phyloP scores from a whole-genome alignment of 2,888 invertebrate genomes.

The Oasisia sp. region DNA sequence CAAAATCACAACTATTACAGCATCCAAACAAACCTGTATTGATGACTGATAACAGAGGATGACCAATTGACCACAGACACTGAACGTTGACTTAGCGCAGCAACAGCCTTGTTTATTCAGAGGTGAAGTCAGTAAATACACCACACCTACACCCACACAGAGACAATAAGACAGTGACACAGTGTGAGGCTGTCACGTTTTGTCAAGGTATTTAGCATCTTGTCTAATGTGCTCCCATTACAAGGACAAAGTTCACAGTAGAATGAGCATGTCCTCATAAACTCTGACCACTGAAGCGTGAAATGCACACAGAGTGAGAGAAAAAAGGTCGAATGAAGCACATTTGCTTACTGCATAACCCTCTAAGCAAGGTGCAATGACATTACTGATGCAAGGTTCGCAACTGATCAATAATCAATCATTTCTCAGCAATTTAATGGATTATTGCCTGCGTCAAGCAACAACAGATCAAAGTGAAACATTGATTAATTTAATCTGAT shows the following conservation, averaged over 20 bases:
- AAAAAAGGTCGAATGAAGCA: too few relatives aligned
- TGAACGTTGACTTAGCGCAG: not conserved
- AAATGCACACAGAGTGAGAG: too few relatives aligned
- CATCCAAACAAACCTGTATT: conserved; percentile 3
- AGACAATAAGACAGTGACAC: not conserved
- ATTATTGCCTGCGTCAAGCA: not conserved
- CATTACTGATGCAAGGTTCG: not conserved
- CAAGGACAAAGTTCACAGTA: not conserved
- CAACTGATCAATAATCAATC: not conserved
- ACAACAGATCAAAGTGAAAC: not conserved
- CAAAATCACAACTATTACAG: not conserved
- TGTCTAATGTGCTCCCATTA: not conserved
- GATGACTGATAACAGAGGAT: not conserved
- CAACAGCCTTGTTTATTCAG: not conserved
- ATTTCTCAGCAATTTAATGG: not conserved
- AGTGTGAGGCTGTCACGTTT: not conserved
- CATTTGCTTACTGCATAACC: not conserved
- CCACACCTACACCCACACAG: not conserved
- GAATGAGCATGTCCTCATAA: too few relatives aligned
- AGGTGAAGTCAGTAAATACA: not conserved
- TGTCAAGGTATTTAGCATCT: not conserved
- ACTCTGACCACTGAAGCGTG: too few relatives aligned
- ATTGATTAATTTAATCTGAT: not conserved
- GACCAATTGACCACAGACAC: not conserved
- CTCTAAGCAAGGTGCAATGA: not conserved